Base-by-base conservation (phyloP, 2,888 invertebrate species). In the Tribolium freemani region DNA sequence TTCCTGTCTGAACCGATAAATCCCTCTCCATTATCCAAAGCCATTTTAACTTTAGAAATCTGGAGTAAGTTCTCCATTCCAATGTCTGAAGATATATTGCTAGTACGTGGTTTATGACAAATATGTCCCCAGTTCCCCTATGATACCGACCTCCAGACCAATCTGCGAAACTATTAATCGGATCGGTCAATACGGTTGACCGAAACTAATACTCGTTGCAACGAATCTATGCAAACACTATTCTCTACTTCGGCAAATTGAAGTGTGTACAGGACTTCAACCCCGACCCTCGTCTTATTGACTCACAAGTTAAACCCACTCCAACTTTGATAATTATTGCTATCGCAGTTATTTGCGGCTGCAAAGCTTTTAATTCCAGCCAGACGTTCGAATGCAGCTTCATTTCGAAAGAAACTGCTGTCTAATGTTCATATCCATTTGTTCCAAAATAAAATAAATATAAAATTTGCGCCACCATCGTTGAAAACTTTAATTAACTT, bases 131-230 rank as follows among this genome's bases (percentile, higher is more conserved):
- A 67, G 56, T 67, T 67, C 38, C 48, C 48, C 31, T 31, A 11
- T 44, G 48, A 56, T 46, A 46, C 56, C 30, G 45, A 45, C 38
- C 48, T 2, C 16, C 51, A 20, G 16, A 54, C 61, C 38, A 58
- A 58, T 71, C 51, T 53, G 53, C 31, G 63, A 60, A 67, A 60
- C 58, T 71, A 66, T 71, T 67, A 66, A 71, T 67, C 71, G 53
- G 54, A 60, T 66, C 16, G 66, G 64, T 57, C 69, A 70, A 70
- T 54, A 70, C 54, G 48, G 44, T 11, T 63, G 56, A 69, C 54
- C 69, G 61, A 56, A 63, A 63, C 58, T 60, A 58, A 60, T 60
- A 69, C 56, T 60, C 54, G 31, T 57, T 60, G 58, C 58, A 69
- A 51, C 58, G 30, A 46, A 51, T 58, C 51, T 58, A 60, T 58